Conservation (phyloP, 2,797 vertebrate species). For the Sciurus carolinensis region DNA sequence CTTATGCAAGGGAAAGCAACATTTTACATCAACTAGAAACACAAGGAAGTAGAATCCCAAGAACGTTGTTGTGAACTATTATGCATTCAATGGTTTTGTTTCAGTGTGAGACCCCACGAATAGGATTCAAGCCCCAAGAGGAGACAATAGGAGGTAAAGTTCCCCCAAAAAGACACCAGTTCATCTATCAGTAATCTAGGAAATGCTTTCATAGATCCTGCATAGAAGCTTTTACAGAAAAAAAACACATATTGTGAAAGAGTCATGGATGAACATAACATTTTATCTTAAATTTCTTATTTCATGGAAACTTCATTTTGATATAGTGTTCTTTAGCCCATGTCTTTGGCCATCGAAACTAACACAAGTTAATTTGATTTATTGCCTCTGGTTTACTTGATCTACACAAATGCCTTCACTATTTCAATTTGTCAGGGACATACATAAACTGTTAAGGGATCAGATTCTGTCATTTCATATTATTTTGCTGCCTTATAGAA, state of each 20-base stretch:
- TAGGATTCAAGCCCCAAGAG: neutral
- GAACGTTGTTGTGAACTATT: neutral
- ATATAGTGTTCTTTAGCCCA: neutral
- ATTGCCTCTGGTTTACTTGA: neutral
- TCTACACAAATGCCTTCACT: neutral
- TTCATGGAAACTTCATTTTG: constrained; percentile 43
- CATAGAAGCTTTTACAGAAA: neutral
- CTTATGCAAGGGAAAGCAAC: neutral
- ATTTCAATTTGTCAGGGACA: neutral
- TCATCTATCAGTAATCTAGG: neutral
- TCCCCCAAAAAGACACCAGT: neutral
- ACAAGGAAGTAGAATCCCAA: neutral
- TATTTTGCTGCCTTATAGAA: constrained; percentile 39
- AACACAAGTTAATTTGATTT: neutral
- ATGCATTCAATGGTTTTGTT: neutral
- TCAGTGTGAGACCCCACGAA: neutral
- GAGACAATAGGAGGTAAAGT: neutral
- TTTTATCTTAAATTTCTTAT: neutral
- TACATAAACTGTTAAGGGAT: neutral
- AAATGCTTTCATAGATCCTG: neutral
- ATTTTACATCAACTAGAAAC: constrained; percentile 17
- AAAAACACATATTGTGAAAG: neutral
- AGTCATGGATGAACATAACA: neutral
- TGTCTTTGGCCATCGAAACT: neutral
- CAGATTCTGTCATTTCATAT: neutral